Base-by-base conservation (phyloP, 2,888 invertebrate genomes). In the Hemithea aestivaria region DNA sequence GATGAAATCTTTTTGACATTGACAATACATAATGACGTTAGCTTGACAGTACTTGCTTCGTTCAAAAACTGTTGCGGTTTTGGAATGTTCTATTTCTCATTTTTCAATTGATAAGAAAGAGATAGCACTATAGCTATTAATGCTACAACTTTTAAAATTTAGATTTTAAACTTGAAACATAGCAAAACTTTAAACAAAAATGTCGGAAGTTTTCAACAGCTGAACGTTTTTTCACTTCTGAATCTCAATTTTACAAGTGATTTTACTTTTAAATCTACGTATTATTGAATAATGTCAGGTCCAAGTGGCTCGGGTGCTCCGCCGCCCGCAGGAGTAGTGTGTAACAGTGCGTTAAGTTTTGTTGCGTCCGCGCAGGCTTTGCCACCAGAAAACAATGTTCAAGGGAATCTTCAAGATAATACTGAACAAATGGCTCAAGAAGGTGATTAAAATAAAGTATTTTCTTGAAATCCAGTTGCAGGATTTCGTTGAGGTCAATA, bases 341-440 rank as follows among this genome's bases (percentile, higher is more conserved):
- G 70, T 7, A 83, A 69, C 45, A 85, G 84, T 45, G 84, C 78
- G 0, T 44, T 84, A 9, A 69, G 76, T 8, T 84, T 84, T 27
- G 71, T 82, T 60, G 71, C 76, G 67, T 60, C 67, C 55, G 75
- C 78, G 68, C 81, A 77, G 45, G 56, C 64, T 6, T 44, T 66
- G 22, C 51, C 48, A 41, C 51, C 62, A 50, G 40, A 32, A 11
- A 39, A 27, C 2, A 35, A 54, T 40, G 48, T 45, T 6, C 43
- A 39, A 7, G 44, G 45, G 11, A 53, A 45, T 20, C 37, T 43
- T 6, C 45, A 48, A 37, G 51, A 56, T 50, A 48, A 32, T 1
- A 42, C 24, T 8, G 28, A 32, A 2, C 29, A 45, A 23, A 45
- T 53, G 6, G 47, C 44, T 2, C 71, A 73, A 51, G 51, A 65